Percentiles rank a stretch among this genome's conserved stretches.
These are phyloP conservation scores for Mesembrinibis cayennensis DNA, from an alignment of 2,113 vertebrate genomes.

Conservation along the genomic window DNA sequence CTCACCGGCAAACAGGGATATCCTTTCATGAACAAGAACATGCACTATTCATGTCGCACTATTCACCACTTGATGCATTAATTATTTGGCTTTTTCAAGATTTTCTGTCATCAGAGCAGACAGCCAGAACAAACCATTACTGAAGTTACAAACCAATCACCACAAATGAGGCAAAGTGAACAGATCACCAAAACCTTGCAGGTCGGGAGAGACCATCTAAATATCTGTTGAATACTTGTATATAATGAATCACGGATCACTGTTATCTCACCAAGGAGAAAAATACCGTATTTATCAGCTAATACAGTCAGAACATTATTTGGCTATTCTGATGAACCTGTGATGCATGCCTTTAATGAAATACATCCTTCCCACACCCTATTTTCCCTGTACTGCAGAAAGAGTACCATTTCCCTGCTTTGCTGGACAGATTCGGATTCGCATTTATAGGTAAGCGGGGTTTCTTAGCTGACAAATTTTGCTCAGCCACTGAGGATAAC, in stretches of 20 bases:
- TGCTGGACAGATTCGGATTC: neutral
- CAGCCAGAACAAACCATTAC: neutral
- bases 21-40: neutral
- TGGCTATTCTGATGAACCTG: neutral
- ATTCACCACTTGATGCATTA: neutral
- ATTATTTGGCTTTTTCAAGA: neutral
- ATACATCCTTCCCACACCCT: neutral
- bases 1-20: neutral
- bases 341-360: neutral
- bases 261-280: neutral
- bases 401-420: neutral
- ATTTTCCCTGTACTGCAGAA: neutral
- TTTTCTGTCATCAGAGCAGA: neutral
- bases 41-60: neutral
- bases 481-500: neutral
- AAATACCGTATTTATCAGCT: neutral
- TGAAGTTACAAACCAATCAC: neutral
- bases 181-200: neutral
- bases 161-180: neutral
- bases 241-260: neutral
- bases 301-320: neutral
- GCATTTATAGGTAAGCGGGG: neutral
- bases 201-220: rapidly evolving
- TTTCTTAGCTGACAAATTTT: neutral
- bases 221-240: neutral